Evolutionary conservation across 2,888 invertebrate genomes (phyloP).

Genomic region (Bugulina stolonifera): DNA sequence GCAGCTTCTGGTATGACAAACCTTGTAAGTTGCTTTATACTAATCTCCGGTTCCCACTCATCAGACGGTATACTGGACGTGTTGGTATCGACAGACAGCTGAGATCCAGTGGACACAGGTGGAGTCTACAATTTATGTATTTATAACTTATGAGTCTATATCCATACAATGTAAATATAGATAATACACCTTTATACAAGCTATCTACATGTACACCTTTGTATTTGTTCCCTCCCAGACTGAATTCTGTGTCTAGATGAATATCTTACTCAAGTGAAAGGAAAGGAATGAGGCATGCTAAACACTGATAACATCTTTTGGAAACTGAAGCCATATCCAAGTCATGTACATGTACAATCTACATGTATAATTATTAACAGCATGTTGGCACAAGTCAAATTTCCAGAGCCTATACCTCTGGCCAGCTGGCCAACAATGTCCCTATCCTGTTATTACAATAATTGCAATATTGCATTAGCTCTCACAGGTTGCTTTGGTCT

Average conservation of each 20-base stretch:
- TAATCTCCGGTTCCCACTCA: background rate
- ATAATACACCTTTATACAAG: background rate
- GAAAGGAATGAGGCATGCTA: background rate
- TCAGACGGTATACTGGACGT: conserved; percentile 3
- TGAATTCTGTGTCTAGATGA: no score
- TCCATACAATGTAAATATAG: no score
- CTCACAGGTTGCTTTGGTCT: no score
- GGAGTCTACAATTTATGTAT: background rate
- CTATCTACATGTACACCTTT: no score
- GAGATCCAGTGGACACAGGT: conserved; percentile 6
- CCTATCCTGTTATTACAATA: background rate
- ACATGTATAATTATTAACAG: background rate
- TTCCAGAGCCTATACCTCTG: no score
- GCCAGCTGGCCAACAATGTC: no score
- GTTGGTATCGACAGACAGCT: conserved; percentile 11
- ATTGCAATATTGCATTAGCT: no score
- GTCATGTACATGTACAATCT: background rate
- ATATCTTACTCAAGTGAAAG: background rate
- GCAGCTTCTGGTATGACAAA: background rate
- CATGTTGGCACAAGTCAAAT: background rate
- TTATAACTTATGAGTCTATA: no score
- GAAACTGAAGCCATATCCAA: background rate
- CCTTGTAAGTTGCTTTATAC: background rate
- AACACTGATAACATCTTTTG: background rate
- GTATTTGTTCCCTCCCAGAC: no score